These are phyloP conservation scores for Mesocentrotus franciscanus DNA, from an alignment of 53 echinoderm and acorn worm species.

Conservation along the genomic window DNA sequence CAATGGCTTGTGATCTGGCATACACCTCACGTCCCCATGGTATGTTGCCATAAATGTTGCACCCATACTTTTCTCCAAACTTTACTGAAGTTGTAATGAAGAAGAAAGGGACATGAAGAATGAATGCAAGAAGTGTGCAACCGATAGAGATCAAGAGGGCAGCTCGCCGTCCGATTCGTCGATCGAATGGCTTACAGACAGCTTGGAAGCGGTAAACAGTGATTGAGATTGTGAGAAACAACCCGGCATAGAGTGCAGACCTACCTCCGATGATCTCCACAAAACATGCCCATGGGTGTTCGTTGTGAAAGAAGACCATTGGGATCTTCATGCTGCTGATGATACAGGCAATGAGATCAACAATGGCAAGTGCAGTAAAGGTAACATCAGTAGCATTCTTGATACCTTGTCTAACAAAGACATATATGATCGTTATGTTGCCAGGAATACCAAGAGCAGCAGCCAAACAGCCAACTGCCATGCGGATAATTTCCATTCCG, in stretches of 20 bases:
- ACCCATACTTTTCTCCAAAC: background rate
- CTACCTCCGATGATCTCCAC: constrained; percentile 35
- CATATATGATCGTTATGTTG: background rate
- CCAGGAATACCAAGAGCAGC: constrained; percentile 39
- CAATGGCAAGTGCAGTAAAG: constrained; percentile 43
- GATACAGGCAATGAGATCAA: constrained; percentile 29
- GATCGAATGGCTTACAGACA: constrained; percentile 24
- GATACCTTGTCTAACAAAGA: background rate
- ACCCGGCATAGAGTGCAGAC: constrained; percentile 40
- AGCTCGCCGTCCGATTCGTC: constrained; percentile 2
- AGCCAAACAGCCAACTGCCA: constrained; percentile 36
- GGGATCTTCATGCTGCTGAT: constrained; percentile 13
- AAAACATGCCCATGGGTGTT: constrained; percentile 45
- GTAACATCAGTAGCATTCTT: constrained; percentile 46
- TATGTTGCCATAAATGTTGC: constrained; percentile 32
- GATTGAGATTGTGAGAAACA: constrained; percentile 32
- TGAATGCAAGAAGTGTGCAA: background rate
- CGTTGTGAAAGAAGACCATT: constrained; percentile 42
- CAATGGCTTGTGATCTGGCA: background rate
- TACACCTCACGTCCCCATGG: constrained; percentile 13
- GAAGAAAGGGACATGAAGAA: constrained; percentile 44
- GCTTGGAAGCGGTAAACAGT: constrained; percentile 53
- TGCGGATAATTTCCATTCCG: background rate
- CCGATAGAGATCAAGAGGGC: constrained; percentile 24
- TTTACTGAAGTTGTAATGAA: constrained; percentile 14